These are phyloP conservation scores for Perizoma affinitatum DNA, from an alignment of 2,888 invertebrate genomes.

Conservation along the genomic window DNA sequence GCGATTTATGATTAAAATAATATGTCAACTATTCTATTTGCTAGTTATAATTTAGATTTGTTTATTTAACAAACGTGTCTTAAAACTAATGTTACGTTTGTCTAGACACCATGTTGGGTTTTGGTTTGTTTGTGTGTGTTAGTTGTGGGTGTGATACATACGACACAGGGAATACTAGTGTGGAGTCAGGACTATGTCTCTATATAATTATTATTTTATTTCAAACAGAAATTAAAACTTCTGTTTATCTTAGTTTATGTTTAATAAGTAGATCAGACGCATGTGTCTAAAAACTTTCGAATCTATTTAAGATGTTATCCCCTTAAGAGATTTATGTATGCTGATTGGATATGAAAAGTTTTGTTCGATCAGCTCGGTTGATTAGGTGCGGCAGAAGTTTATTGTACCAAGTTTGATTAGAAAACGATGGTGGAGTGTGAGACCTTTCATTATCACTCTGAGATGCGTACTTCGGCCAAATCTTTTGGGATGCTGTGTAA, in stretches of 20 bases:
- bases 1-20: too few species aligned
- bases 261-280: background rate
- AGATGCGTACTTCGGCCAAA: constrained; percentile 50
- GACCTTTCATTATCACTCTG: constrained; percentile 53
- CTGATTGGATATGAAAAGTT: constrained; percentile 60
- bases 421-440: constrained; percentile 59
- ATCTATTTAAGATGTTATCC: constrained; percentile 50
- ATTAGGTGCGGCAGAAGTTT: constrained; percentile 64
- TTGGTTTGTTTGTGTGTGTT: too few species aligned
- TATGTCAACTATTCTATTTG: background rate
- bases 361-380: constrained; percentile 51
- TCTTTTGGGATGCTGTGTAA: constrained; percentile 40
- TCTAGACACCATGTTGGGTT: too few species aligned
- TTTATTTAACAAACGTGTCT: too few species aligned
- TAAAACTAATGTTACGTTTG: background rate
- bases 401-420: constrained; percentile 70
- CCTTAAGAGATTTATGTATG: constrained; percentile 59
- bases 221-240: background rate
- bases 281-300: constrained; percentile 40
- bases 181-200: background rate
- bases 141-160: too few species aligned
- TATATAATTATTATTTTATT: background rate
- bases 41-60: too few species aligned
- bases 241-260: background rate
- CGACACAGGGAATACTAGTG: background rate